Base-by-base conservation (phyloP, 1,140 invertebrate species). In the Parapsyche elsis region DNA sequence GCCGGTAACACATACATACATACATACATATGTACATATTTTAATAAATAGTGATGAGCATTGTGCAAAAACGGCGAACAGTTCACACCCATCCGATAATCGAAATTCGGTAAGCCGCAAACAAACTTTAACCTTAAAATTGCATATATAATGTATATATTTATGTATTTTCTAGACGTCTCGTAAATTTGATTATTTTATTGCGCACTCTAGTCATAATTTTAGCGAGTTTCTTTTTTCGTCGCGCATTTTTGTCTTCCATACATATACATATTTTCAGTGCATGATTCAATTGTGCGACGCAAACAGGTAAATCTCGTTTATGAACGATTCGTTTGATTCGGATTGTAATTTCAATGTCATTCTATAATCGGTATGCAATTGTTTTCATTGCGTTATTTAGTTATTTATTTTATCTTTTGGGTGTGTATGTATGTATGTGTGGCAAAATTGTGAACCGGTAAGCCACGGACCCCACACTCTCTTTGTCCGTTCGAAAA, bases 251-350 rank as follows among this genome's bases (percentile, higher is more conserved):
- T 61, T 61, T 19, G 14, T n/a, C 57, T n/a, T n/a, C 21, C 16
- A 9, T 21, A 21, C 57, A 21, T 12, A 23, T 67, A 53, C 26
- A 12, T 67, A 67, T 67, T 67, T 19, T 67, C 64, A 23, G 16
- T 19, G 64, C 24, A 67, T 67, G 64, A 67, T 67, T 67, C 64
- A 24, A 67, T 67, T 67, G 64, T 67, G 64, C 64, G 64, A 14
- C 64, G 64, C 64, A 67, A 67, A 67, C 64, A 26, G 64, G 64
- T 67, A 67, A 67, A 67, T 67, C 64, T 67, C 64, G 64, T 67
- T 67, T 67, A 53, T 10, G 49, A 53, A 53, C 49, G 49, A 53
- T n/a, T n/a, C n/a, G n/a, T n/a, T n/a, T n/a, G n/a, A n/a, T n/a
- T n/a, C n/a, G n/a, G n/a, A n/a, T n/a, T n/a, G n/a, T 53, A 12